Conservation (phyloP, 2,113 vertebrate genomes). For the Synodontis membranacea region DNA sequence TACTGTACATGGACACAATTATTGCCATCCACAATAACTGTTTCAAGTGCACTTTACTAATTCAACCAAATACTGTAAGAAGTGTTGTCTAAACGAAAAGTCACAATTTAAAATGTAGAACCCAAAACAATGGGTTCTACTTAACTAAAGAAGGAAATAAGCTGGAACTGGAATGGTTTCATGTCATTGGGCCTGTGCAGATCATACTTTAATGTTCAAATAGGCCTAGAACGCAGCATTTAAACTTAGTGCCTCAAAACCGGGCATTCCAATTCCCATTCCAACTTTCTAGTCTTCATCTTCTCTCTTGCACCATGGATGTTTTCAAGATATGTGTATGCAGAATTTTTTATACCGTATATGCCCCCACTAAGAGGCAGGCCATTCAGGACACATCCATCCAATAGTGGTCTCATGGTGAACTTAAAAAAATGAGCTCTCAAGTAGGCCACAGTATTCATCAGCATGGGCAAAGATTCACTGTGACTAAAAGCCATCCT, state of each 20-base stretch:
- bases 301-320: background rate
- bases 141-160: background rate
- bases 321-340: background rate
- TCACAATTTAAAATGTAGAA: background rate
- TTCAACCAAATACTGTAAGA: constrained; percentile 61
- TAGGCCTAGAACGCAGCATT: background rate
- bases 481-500: background rate
- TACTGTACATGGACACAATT: constrained; percentile 68
- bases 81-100: background rate
- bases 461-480: background rate
- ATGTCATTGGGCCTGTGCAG: background rate
- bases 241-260: background rate
- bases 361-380: background rate
- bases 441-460: background rate
- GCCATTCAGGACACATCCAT: background rate
- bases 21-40: constrained; percentile 63
- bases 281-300: background rate
- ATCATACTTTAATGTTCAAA: background rate
- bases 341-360: background rate
- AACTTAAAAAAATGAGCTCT: background rate
- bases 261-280: background rate
- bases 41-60: constrained; percentile 55
- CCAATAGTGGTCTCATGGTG: background rate
- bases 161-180: background rate
- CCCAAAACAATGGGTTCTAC: background rate